Evolutionary conservation across 2,113 vertebrate genomes (phyloP).

Genomic region (Tragelaphus buxtoni): DNA sequence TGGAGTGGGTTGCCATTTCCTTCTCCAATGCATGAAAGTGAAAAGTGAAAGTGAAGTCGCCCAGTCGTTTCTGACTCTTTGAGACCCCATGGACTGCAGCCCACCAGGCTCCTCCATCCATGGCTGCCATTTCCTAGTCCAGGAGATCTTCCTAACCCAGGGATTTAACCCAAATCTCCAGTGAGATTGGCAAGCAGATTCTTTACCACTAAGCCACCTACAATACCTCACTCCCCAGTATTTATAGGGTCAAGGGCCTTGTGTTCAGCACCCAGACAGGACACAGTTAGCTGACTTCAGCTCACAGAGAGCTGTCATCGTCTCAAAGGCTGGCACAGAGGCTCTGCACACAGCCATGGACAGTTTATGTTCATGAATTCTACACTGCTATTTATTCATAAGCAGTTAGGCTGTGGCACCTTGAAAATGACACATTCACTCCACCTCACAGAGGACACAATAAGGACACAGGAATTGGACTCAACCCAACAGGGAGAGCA

Average conservation of each 20-base stretch:
- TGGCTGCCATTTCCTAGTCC: not conserved
- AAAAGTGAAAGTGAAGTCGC: not conserved
- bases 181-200: not conserved
- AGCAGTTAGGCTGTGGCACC: not conserved
- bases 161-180: not conserved
- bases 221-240: fast-evolving
- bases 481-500: not conserved
- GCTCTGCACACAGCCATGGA: not conserved
- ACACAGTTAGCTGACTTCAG: not conserved
- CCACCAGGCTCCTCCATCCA: not conserved
- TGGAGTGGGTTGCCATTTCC: not conserved
- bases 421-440: not conserved
- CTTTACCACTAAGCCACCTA: not conserved
- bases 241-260: fast-evolving
- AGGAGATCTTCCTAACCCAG: not conserved
- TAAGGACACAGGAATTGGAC: not conserved
- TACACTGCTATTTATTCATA: not conserved
- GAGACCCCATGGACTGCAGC: not conserved
- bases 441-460: fast-evolving
- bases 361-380: fast-evolving
- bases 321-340: not conserved
- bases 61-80: not conserved
- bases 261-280: not conserved
- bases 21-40: not conserved
- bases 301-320: fast-evolving